Percentiles rank a stretch among this genome's conserved stretches.
Conservation (phyloP, 2,888 invertebrate genomes). For the Harmothoe impar region DNA sequence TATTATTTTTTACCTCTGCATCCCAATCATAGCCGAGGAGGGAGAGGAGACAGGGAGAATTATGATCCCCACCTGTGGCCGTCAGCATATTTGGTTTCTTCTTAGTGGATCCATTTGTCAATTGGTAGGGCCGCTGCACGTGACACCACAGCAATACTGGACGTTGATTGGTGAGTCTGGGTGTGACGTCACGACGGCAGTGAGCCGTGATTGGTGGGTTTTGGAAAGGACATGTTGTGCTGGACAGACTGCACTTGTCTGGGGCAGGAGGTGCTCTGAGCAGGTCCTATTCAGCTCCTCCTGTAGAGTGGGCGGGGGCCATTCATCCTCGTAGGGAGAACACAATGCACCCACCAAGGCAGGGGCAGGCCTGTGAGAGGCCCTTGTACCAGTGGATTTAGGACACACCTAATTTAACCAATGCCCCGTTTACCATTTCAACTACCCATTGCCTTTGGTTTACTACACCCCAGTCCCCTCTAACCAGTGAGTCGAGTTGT, state of each 20-base stretch:
- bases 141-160: neutral
- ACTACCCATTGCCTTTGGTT: too few species aligned
- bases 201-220: conserved; percentile 1
- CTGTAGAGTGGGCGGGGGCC: neutral
- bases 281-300: neutral
- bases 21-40: neutral
- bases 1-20: neutral
- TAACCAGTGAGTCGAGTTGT: too few species aligned
- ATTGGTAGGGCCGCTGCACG: neutral
- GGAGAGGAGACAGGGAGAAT: neutral
- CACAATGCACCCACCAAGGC: neutral
- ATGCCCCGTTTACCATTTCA: neutral
- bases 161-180: neutral
- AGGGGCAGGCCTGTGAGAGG: neutral
- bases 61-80: conserved; percentile 28
- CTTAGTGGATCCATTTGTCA: conserved; percentile 16
- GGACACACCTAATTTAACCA: neutral
- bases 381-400: neutral
- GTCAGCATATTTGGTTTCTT: conserved; percentile 25
- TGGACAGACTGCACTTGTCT: neutral
- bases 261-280: neutral
- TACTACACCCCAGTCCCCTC: too few species aligned
- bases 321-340: neutral
- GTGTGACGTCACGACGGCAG: too few species aligned
- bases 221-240: neutral